Base-by-base conservation (phyloP, 2,888 invertebrate genomes). In the Lycocerus yunnanus region DNA sequence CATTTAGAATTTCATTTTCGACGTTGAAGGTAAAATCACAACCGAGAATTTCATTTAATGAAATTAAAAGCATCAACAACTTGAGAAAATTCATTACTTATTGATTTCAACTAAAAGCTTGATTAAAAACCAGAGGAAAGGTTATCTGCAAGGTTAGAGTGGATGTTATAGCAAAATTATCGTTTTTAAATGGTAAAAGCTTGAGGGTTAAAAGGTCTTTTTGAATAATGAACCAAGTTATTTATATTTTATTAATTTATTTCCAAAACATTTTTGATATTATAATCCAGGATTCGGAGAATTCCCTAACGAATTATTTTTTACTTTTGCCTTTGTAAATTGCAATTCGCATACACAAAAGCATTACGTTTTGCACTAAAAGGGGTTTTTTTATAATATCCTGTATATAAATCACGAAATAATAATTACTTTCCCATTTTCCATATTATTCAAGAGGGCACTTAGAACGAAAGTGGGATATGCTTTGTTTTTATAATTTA, bases 1-100 rank as follows among this genome's bases (percentile, higher is more conserved):
- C 21, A 2, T 61, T 43, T 2, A 70, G 2, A 16, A 16, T 43
- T 16, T 63, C 24, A 16, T 70, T 18, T 59, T 68, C 20, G 3
- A 59, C 11, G 60, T 15, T 18, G 60, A 59, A 68, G n/a, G 21
- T 21, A 20, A 68, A 68, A 8, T 68, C 68, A 14, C 68, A 68
- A 58, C 15, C 0, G 43, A n/a, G 8, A 43, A 43, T 43, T 43
- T 43, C 43, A n/a, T n/a, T n/a, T n/a, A n/a, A n/a, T 43, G n/a
- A 43, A 43, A 43, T 43, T 43, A 43, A n/a, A 6, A 43, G 6
- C 2, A 6, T 43, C 2, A 43, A 43, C 1, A 43, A 8, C 6
- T 43, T 43, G n/a, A 43, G 43, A 43, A 43, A n/a, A 43, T 43
- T n/a, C 43, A 43, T 43, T 2, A 2, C 2, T n/a, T 43, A n/a